These are phyloP conservation scores for Drosophila lacicola DNA, from an alignment of 2,888 invertebrate genomes.

Conservation along the genomic window DNA sequence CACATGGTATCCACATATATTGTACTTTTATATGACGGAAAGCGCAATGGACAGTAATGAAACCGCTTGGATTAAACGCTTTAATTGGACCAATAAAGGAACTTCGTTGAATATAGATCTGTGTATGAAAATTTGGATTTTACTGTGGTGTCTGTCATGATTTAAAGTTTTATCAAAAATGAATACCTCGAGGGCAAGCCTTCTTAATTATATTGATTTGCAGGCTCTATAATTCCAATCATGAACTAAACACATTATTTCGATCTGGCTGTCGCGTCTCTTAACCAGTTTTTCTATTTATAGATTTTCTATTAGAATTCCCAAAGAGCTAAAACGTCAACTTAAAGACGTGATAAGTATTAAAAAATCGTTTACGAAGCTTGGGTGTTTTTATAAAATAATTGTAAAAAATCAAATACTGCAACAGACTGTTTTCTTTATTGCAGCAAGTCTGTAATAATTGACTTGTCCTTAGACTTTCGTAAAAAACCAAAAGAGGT, in stretches of 20 bases:
- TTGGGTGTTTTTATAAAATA: too few species aligned
- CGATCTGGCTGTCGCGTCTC: too few species aligned
- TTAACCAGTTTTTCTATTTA: too few species aligned
- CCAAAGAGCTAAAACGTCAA: too few species aligned
- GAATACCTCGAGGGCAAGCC: too few species aligned
- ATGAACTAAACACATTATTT: too few species aligned
- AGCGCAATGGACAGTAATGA: not conserved
- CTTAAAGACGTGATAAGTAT: too few species aligned
- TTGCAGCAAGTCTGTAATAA: not conserved
- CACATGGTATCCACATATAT: not conserved
- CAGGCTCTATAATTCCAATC: too few species aligned
- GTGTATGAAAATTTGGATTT: not conserved
- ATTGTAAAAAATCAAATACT: not conserved
- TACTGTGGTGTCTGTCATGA: not conserved
- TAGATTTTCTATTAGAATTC: too few species aligned
- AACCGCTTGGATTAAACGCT: constrained; percentile 32
- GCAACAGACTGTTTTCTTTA: not conserved
- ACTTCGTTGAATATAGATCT: not conserved
- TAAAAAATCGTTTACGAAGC: too few species aligned
- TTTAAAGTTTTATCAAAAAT: too few species aligned
- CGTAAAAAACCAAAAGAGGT: constrained; percentile 9
- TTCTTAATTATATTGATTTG: too few species aligned
- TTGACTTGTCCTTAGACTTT: not conserved
- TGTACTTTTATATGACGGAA: constrained; percentile 46
- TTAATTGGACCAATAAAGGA: constrained; percentile 16